Percentiles rank a stretch among this genome's conserved stretches.
These are phyloP conservation scores for Gymnothorax reevesii DNA, from an alignment of 2,797 vertebrate genomes.

Conservation along the genomic window DNA sequence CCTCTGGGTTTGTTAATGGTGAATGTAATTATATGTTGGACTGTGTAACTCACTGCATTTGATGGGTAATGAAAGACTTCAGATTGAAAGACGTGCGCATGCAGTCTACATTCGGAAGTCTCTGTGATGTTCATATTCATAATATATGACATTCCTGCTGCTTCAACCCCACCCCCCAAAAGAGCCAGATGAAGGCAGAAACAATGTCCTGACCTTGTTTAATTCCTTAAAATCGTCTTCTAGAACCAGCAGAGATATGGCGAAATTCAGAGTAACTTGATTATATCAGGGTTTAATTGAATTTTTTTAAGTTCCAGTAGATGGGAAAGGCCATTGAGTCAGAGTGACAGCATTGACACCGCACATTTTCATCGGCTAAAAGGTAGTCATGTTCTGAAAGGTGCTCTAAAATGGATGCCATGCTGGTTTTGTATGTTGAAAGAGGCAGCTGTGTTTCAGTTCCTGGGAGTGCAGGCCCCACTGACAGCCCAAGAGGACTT, in stretches of 20 bases:
- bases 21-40: neutral
- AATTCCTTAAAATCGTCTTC: neutral
- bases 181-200: neutral
- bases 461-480: neutral
- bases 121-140: constrained; percentile 3
- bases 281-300: neutral
- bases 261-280: neutral
- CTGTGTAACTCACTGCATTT: neutral
- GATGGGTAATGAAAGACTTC: neutral
- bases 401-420: neutral
- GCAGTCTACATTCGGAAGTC: neutral
- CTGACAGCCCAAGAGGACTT: neutral
- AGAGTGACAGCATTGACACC: neutral
- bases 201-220: neutral
- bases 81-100: neutral
- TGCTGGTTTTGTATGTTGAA: neutral
- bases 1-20: neutral
- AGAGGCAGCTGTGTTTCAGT: neutral
- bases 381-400: neutral
- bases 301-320: neutral
- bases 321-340: neutral
- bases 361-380: neutral
- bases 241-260: neutral
- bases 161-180: neutral
- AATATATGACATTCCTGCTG: neutral